Conservation (phyloP, 2,797 vertebrate genomes). For the Lutjanus campechanus region DNA sequence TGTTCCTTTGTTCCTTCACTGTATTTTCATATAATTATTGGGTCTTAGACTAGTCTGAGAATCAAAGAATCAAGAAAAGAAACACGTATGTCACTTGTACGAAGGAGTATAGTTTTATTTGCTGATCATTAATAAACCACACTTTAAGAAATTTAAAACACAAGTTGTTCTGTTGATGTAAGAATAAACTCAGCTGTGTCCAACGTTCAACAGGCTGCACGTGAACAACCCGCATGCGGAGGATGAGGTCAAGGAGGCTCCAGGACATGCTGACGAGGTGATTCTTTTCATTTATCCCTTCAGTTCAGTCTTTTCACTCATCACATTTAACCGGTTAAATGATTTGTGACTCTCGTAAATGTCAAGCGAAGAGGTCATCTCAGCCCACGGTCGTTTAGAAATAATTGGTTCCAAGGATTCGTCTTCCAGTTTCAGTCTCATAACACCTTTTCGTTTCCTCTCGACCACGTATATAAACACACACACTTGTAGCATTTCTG, state of each 20-base stretch:
- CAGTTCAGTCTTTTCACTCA: not conserved
- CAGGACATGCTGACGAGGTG: constrained; percentile 50
- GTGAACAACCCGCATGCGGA: not conserved
- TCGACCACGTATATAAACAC: constrained; percentile 35
- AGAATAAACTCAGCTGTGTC: constrained; percentile 3
- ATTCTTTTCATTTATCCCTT: constrained; percentile 16
- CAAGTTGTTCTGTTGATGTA: not conserved
- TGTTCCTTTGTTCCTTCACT: not conserved
- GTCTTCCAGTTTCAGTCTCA: constrained; percentile 27
- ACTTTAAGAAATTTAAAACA: no score
- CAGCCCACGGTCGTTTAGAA: constrained; percentile 15
- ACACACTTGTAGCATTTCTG: constrained; percentile 52
- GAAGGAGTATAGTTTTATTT: no score
- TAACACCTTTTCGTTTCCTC: constrained; percentile 42
- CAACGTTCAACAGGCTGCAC: constrained; percentile 6
- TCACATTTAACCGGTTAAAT: constrained; percentile 2
- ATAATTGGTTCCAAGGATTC: constrained; percentile 26
- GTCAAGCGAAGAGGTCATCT: constrained; percentile 18
- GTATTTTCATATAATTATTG: not conserved
- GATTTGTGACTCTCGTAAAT: constrained; percentile 10
- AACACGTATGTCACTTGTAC: not conserved
- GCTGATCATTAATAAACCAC: not conserved
- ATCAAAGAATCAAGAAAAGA: no score
- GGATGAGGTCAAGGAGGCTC: constrained; percentile 4
- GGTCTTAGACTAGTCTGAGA: not conserved